phyloP scores from a whole-genome alignment of 2,888 invertebrate species.

The Ophion obscuratus region DNA sequence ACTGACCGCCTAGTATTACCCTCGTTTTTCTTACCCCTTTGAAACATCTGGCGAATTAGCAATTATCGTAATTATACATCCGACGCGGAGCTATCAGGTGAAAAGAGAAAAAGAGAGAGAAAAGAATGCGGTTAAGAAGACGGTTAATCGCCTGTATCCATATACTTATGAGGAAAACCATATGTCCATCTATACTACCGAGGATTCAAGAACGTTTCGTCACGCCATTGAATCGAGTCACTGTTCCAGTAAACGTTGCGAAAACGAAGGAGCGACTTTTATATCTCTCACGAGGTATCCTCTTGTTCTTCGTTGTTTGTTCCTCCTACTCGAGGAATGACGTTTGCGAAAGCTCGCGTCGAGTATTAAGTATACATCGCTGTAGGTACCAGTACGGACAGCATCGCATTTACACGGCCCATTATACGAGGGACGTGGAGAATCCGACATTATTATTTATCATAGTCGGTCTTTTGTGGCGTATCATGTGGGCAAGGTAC shows the following conservation, averaged over 20 bases:
- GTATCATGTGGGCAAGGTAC: not conserved
- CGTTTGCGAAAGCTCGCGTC: slow-evolving; percentile 51
- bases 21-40: slow-evolving; percentile 1
- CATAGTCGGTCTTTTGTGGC: not conserved
- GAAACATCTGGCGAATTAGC: slow-evolving; percentile 35
- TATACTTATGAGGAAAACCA: slow-evolving; percentile 26
- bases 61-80: slow-evolving; percentile 37
- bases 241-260: slow-evolving; percentile 23
- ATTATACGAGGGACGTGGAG: slow-evolving; percentile 33
- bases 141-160: slow-evolving; percentile 36
- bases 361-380: slow-evolving; percentile 40
- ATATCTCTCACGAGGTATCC: slow-evolving; percentile 4
- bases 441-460: slow-evolving; percentile 44
- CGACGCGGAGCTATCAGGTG: slow-evolving; percentile 3
- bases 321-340: slow-evolving; percentile 46
- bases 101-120: slow-evolving; percentile 3
- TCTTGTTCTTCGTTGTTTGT: slow-evolving; percentile 13
- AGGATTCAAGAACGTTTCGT: slow-evolving; percentile 39
- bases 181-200: slow-evolving; percentile 23
- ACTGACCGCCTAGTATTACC: not conserved
- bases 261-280: slow-evolving; percentile 7
- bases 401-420: slow-evolving; percentile 56
- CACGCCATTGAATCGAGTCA: slow-evolving; percentile 51
- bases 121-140: not conserved
- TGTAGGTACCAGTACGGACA: slow-evolving; percentile 8